A percentile compares a stretch with the other conserved stretches of the same genome.
Evolutionary conservation across 2,888 invertebrate species (phyloP).

Genomic region (Campoplex capitator): DNA sequence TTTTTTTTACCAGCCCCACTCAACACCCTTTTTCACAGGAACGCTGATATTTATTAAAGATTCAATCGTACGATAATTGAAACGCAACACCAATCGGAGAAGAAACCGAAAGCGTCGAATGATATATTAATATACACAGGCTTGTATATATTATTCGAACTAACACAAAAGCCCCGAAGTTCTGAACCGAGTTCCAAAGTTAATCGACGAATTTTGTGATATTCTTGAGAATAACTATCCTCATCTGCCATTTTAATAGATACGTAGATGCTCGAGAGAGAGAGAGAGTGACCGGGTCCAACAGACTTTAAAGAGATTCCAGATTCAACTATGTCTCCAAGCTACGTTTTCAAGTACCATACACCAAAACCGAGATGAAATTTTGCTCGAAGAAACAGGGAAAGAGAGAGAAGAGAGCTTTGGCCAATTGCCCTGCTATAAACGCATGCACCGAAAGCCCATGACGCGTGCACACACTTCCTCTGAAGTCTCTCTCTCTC

Average conservation of each 20-base stretch:
- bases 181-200: slow-evolving; percentile 80
- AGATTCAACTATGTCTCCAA: slow-evolving; percentile 53
- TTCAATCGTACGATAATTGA: not conserved
- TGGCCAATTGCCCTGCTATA: slow-evolving; percentile 78
- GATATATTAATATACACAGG: slow-evolving; percentile 9
- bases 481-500: slow-evolving; percentile 40
- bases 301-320: slow-evolving; percentile 57
- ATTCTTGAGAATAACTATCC: slow-evolving; percentile 79
- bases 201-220: slow-evolving; percentile 78
- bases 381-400: slow-evolving; percentile 46
- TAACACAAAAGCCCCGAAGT: slow-evolving; percentile 78
- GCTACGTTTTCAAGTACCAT: slow-evolving; percentile 41
- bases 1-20: not conserved
- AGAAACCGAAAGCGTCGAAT: not conserved
- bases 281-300: slow-evolving; percentile 11
- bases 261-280: slow-evolving; percentile 20
- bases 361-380: slow-evolving; percentile 45
- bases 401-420: slow-evolving; percentile 69
- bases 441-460: slow-evolving; percentile 68
- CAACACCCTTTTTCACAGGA: not conserved
- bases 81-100: not conserved
- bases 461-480: slow-evolving; percentile 42
- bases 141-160: slow-evolving; percentile 69
- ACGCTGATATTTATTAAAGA: not conserved
- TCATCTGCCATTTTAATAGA: slow-evolving; percentile 73